These are phyloP conservation scores for Diglossa cyanea DNA, from an alignment of 2,797 vertebrate genomes.

Conservation along the genomic window DNA sequence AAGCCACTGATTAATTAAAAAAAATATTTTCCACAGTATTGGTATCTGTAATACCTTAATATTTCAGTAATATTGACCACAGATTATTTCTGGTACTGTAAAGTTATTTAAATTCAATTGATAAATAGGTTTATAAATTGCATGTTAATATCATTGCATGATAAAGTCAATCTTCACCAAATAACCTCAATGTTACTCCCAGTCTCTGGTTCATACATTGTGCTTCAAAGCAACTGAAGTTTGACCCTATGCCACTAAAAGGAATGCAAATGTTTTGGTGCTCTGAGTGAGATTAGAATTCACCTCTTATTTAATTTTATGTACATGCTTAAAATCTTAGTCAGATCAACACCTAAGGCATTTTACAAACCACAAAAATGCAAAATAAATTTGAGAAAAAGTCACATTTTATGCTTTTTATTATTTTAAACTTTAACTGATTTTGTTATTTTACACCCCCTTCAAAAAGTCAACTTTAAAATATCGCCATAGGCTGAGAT, in stretches of 20 bases:
- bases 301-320: not conserved
- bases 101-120: not conserved
- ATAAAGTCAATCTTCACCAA: not conserved
- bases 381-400: conserved; percentile 9
- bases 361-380: not conserved
- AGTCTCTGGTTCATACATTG: not conserved
- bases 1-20: not conserved
- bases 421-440: conserved; percentile 51
- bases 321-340: not conserved
- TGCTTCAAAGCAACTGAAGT: not conserved
- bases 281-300: not conserved
- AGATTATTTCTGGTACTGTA: not conserved
- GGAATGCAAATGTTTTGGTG: not conserved
- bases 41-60: not conserved
- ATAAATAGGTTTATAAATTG: not conserved
- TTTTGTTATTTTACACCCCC: conserved; percentile 9
- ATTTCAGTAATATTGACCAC: not conserved
- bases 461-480: conserved; percentile 11
- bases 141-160: not conserved
- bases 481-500: not conserved
- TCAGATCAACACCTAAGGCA: not conserved
- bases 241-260: not conserved
- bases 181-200: not conserved
- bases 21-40: not conserved
- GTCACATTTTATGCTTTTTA: not conserved